A percentile compares a stretch with the other conserved stretches of the same genome.
phyloP scores from a whole-genome alignment of 2,113 vertebrate species.

The Zeus faber region DNA sequence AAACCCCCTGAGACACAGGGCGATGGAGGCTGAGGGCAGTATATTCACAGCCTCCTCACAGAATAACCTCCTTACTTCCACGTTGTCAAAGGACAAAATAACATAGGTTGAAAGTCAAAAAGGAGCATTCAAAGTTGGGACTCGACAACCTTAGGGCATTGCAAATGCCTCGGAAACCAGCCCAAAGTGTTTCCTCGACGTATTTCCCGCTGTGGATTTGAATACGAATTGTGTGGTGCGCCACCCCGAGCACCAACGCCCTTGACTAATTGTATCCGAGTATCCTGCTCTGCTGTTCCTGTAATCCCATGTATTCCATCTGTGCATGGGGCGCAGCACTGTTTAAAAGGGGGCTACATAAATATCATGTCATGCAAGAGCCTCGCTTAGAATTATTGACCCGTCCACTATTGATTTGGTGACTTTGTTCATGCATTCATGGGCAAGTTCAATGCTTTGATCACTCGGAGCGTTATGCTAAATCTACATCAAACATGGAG shows the following conservation, averaged over 20 bases:
- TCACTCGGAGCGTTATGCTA: constrained; percentile 51
- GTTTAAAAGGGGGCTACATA: constrained; percentile 47
- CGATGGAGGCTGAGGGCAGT: constrained; percentile 46
- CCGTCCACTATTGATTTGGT: constrained; percentile 62
- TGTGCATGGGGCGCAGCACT: constrained; percentile 19
- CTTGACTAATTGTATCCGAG: no score
- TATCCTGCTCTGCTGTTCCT: no score
- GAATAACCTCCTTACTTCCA: constrained; percentile 36
- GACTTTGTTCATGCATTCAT: constrained; percentile 66
- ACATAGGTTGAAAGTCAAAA: constrained; percentile 27
- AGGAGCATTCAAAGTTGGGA: constrained; percentile 7
- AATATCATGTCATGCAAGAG: constrained; percentile 52
- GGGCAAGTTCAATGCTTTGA: constrained; percentile 61
- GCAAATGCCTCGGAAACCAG: no score
- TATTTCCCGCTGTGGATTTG: constrained; percentile 3
- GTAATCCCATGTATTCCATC: constrained; percentile 17
- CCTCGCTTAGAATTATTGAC: constrained; percentile 62
- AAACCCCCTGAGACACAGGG: no score
- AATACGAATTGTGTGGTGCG: constrained; percentile 2
- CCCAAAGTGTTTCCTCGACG: no score
- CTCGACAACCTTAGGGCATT: no score
- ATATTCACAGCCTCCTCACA: constrained; percentile 33
- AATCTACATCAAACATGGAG: constrained; percentile 59
- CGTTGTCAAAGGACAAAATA: constrained; percentile 26
- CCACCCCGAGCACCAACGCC: no score